phyloP scores from a whole-genome alignment of 2,888 invertebrate genomes.

The Punctoribates punctum region DNA sequence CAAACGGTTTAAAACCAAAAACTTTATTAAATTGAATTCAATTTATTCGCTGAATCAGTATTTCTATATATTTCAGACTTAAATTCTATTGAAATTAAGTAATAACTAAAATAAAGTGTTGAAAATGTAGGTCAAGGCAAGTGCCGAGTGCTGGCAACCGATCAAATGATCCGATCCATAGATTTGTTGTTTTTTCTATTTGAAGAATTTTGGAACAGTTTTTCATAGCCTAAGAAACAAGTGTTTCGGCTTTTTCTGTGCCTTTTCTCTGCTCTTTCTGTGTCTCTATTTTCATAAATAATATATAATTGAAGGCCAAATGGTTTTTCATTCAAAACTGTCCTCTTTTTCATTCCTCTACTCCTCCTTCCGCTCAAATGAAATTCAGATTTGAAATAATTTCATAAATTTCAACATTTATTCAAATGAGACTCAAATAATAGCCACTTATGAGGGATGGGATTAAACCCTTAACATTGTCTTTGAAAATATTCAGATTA shows the following conservation, averaged over 20 bases:
- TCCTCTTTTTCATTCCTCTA: conserved; percentile 15
- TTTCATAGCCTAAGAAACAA: neutral
- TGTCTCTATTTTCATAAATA: conserved; percentile 14
- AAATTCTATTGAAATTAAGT: conserved; percentile 8
- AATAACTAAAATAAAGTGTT: conserved; percentile 3
- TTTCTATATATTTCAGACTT: neutral
- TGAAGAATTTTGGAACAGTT: conserved; percentile 30
- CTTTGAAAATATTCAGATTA: no score
- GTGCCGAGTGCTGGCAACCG: neutral
- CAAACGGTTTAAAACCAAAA: no score
- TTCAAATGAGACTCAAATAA: neutral
- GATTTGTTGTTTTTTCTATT: neutral
- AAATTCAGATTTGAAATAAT: neutral
- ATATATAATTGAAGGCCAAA: conserved; percentile 23
- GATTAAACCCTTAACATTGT: neutral
- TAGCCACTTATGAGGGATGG: no score
- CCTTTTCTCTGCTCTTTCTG: neutral
- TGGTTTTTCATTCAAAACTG: conserved; percentile 1
- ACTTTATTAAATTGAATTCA: neutral
- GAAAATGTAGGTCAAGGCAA: conserved; percentile 20
- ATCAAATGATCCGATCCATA: conserved; percentile 15
- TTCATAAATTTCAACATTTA: neutral
- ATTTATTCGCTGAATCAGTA: neutral
- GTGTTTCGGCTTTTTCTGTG: neutral
- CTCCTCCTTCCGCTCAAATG: conserved; percentile 23